Percentiles rank a stretch among this genome's conserved stretches.
These are phyloP conservation scores for Hyposmocoma kahamanoa DNA, from an alignment of 1,140 invertebrate species.

Conservation along the genomic window DNA sequence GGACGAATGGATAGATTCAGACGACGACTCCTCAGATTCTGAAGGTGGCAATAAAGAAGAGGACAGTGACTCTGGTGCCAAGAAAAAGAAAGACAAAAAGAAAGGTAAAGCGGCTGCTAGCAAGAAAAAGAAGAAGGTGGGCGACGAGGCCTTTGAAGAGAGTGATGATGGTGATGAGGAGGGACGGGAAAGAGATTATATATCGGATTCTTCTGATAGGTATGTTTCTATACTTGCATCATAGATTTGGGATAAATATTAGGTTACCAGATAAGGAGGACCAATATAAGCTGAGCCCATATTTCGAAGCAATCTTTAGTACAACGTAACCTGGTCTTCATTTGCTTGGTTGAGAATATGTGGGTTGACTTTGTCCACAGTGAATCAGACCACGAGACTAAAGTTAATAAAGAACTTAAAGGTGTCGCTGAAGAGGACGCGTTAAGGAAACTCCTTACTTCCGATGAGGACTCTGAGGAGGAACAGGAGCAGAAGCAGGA, in stretches of 20 bases:
- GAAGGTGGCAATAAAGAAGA: conserved; percentile 80
- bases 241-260: no score
- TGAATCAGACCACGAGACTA: conserved; percentile 84
- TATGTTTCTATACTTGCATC: conserved; percentile 5
- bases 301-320: no score
- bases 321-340: no score
- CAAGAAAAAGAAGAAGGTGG: conserved; percentile 84
- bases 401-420: conserved; percentile 82
- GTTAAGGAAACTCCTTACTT: conserved; percentile 88
- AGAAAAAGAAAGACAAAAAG: conserved; percentile 81
- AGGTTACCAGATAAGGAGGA: no score
- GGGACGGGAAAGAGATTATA: conserved; percentile 91
- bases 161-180: conserved; percentile 98
- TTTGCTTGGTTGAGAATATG: no score
- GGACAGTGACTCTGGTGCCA: conserved; percentile 79
- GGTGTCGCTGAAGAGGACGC: conserved; percentile 94
- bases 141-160: conserved; percentile 94
- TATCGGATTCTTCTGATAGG: conserved; percentile 87
- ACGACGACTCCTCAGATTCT: conserved; percentile 81
- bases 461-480: conserved; percentile 92
- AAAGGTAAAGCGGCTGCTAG: conserved; percentile 67
- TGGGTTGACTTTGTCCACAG: conserved; percentile 66
- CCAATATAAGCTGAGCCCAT: no score
- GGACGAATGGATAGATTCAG: conserved; percentile 94
- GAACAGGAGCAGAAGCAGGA: conserved; percentile 79